A percentile compares a stretch with the other conserved stretches of the same genome.
Conservation (phyloP, 2,888 invertebrate species). For the Pollenia angustigena region DNA sequence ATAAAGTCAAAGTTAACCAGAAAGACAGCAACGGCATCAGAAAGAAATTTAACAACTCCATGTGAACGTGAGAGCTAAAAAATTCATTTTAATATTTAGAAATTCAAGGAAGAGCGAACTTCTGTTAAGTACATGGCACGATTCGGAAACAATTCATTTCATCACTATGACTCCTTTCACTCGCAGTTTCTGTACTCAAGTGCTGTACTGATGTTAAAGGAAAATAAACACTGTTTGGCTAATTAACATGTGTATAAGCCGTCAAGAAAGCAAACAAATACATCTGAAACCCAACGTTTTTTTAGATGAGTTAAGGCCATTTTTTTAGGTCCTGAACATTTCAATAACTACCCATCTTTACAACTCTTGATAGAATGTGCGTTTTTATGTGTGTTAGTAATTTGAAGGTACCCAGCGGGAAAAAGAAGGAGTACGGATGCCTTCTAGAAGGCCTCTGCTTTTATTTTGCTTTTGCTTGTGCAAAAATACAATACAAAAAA, state of each 20-base stretch:
- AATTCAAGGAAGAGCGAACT: conserved; percentile 18
- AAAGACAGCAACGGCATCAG: conserved; percentile 59
- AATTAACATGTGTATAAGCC: conserved; percentile 66
- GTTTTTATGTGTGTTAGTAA: conserved; percentile 31
- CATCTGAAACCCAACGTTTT: not conserved
- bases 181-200: conserved; percentile 20
- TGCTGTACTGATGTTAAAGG: conserved; percentile 44
- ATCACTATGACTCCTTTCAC: not conserved
- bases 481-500: too few species aligned
- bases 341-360: not conserved
- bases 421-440: too few species aligned
- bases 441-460: too few species aligned
- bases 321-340: not conserved
- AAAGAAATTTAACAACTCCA: conserved; percentile 77
- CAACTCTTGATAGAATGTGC: conserved; percentile 40
- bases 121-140: conserved; percentile 20
- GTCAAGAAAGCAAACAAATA: conserved; percentile 36
- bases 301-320: not conserved
- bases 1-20: conserved; percentile 77
- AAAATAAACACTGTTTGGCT: conserved; percentile 57
- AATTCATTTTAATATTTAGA: conserved; percentile 59
- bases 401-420: too few species aligned
- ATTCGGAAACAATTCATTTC: conserved; percentile 14
- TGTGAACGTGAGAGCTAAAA: conserved; percentile 80
- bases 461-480: too few species aligned